These are phyloP conservation scores for Gracilinanus agilis DNA, from an alignment of 2,113 vertebrate species.

Conservation along the genomic window DNA sequence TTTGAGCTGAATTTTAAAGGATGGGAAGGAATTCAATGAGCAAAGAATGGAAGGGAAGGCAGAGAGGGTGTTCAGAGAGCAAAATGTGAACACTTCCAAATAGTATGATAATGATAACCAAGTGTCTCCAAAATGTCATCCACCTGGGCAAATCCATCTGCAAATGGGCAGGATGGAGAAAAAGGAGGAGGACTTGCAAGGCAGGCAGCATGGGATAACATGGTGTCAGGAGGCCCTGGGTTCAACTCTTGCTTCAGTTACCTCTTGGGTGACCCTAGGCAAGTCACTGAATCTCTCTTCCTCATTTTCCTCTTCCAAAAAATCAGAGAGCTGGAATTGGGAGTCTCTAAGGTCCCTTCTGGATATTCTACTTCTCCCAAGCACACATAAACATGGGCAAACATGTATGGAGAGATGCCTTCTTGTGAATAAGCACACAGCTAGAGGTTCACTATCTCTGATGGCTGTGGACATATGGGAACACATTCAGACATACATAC, in stretches of 20 bases:
- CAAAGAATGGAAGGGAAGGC: too few species aligned
- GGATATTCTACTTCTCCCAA: background rate
- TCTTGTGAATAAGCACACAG: too few species aligned
- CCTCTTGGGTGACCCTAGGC: too few species aligned
- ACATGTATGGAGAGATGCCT: background rate
- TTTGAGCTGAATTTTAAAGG: background rate
- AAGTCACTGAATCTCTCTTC: background rate
- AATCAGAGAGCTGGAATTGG: background rate
- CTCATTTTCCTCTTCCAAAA: background rate
- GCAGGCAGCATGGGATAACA: background rate
- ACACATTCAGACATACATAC: background rate
- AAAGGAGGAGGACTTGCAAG: background rate
- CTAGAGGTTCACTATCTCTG: background rate
- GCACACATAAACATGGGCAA: background rate
- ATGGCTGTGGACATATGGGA: background rate
- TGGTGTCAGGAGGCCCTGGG: too few species aligned
- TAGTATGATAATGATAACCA: background rate
- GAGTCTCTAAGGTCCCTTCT: background rate
- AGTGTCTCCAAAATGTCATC: background rate
- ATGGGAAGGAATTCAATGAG: too few species aligned
- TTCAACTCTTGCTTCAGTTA: background rate
- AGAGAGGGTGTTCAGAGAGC: too few species aligned
- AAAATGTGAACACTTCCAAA: background rate
- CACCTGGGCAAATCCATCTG: background rate
- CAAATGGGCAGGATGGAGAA: background rate